Evolutionary conservation across 1,140 invertebrate genomes (phyloP), one percentile per base, ranked within the genome.

Genomic region (Bombus polaris): DNA sequence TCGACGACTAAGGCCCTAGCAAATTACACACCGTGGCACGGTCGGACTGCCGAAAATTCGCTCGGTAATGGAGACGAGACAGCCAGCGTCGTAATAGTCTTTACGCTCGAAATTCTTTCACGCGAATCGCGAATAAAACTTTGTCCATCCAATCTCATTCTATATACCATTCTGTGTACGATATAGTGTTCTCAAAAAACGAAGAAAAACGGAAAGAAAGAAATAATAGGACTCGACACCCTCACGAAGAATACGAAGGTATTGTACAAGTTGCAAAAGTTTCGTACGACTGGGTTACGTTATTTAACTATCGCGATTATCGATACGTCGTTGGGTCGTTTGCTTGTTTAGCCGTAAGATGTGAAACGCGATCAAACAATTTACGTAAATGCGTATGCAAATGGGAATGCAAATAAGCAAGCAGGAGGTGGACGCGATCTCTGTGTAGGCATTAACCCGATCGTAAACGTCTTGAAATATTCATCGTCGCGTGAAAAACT

Each of bases 401-500:
- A 76, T 83, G 25, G 59, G 13, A 72, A 87, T 65, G 70, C 53
- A 77, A 82, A 83, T 78, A 65, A 66, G 35, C 22, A 22, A 71
- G 78, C 28, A 35, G 15, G 53, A 71, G 32, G 74, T 53, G 47
- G 57, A 59, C 73, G 9, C 28, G 79, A 82, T 59, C 37, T 44
- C 42, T 65, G 62, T 6, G 39, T 47, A 53, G 70, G 66, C 74
- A 47, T 82, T 82, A 72, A 79, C 70, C 65, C 47, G 65, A 78
- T 86, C 75, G 35, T 47, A 44, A 39, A 44, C 8, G 57, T 72
- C 42, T 66, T 79, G 74, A 81, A 88, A 77, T 88, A 81, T 88
- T 78, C 74, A 88, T 85, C 68, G 79, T 81, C 83, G 88, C 88
- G 87, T 88, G 88, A 84, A 88, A 88, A 85, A 32, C 47, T 28